Evolutionary conservation across 35 echinoderm and acorn worm genomes (phyloP), one percentile per base, ranked within the genome.

Genomic region (Strongylocentrotus purpuratus): DNA sequence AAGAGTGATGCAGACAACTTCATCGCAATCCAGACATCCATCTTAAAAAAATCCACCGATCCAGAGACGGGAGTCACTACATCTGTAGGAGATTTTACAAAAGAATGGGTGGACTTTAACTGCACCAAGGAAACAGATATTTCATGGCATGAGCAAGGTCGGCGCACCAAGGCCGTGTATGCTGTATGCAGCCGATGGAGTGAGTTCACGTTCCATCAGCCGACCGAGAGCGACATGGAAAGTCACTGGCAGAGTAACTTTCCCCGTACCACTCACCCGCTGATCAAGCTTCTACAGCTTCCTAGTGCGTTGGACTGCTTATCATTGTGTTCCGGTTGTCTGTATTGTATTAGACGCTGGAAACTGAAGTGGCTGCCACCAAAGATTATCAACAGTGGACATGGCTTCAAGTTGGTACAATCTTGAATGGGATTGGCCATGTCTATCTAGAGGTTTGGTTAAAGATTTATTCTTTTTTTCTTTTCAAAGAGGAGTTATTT

Each of bases 301-400:
- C 94, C 95, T 14, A 96, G 97, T 28, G 91, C 95, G 2, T 61
- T 97, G 70, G 97, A 99, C 70, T 85, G 94, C 60, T 96, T 96
- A 85, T 95, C 94, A 20, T 94, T 94, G 71, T 94, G 96, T 55
- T 96, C 91, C 20, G 70, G 65, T 12, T 99, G 97, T 88, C 55
- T 95, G 31, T 95, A 95, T 55, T 99, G 97, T 88, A 95, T 97
- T 31, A 94, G 94, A 13, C 95, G 97, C 13, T 98, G 97, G 94
- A 99, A 97, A 86, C 97, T 99, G 92, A 99, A 97, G 85, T 99
- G 98, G 98, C 61, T 99, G 33, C 97, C 98, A 31, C 98, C 98
- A 20, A 85, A 88, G 87, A 91, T 98, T 46, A 65, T 99, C 45
- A 96, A 99, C 78, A 99, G 96, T 32, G 97, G 98, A 25, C 98